Conservation (phyloP, 2,888 invertebrate genomes). For the Ashinkailepas kermadecensis region DNA sequence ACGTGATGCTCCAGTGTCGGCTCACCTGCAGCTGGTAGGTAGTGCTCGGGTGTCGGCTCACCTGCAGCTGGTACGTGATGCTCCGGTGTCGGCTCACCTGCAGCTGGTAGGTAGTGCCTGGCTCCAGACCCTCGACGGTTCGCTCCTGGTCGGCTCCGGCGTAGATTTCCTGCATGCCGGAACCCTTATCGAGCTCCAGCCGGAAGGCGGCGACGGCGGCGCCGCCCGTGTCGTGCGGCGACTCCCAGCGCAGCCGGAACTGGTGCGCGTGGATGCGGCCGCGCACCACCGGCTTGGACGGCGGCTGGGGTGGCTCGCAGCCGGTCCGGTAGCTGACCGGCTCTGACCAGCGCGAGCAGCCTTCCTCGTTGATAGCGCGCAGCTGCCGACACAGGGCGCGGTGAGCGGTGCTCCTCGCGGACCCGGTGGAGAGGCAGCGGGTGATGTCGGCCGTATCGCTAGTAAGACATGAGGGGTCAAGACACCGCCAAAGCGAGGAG, state of each 20-base stretch:
- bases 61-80: too few relatives aligned
- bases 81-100: slow-evolving; percentile 36
- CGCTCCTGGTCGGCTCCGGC: slow-evolving; percentile 67
- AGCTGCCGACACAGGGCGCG: slow-evolving; percentile 47
- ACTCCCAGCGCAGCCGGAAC: slow-evolving; percentile 75
- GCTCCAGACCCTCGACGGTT: slow-evolving; percentile 68
- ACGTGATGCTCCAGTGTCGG: too few relatives aligned
- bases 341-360: slow-evolving; percentile 72
- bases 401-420: background rate
- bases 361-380: slow-evolving; percentile 73
- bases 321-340: slow-evolving; percentile 68
- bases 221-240: slow-evolving; percentile 67
- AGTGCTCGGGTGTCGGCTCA: too few relatives aligned
- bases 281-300: slow-evolving; percentile 67
- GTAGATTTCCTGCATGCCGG: slow-evolving; percentile 65
- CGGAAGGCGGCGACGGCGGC: slow-evolving; percentile 59
- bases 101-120: slow-evolving; percentile 66
- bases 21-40: too few relatives aligned
- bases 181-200: slow-evolving; percentile 61
- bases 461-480: background rate
- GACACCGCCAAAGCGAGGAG: background rate
- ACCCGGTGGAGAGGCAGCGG: too few relatives aligned
- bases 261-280: slow-evolving; percentile 72
- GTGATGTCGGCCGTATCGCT: background rate
- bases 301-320: slow-evolving; percentile 69